These are phyloP conservation scores for Copsychus sechellarum DNA, from an alignment of 2,113 vertebrate genomes.

Conservation along the genomic window DNA sequence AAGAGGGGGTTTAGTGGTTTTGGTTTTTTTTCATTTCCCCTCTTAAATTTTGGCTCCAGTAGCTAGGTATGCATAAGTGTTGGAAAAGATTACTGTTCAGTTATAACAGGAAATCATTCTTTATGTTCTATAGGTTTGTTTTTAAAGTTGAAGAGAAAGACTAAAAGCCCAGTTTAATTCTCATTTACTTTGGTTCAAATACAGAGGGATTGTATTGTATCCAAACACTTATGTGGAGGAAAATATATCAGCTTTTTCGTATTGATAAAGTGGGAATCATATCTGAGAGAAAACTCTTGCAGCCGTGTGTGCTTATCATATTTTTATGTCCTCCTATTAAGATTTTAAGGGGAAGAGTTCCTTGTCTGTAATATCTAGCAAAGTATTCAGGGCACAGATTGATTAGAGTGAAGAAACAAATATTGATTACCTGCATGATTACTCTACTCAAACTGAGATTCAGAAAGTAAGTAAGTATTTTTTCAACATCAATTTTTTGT, in stretches of 20 bases:
- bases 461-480: neutral
- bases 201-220: neutral
- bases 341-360: neutral
- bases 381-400: neutral
- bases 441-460: neutral
- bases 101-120: neutral
- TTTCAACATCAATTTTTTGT: neutral
- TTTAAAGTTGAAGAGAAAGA: neutral
- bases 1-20: neutral
- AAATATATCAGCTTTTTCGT: neutral
- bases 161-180: neutral
- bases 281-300: neutral
- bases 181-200: neutral
- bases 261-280: neutral
- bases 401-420: neutral
- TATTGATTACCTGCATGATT: constrained; percentile 10
- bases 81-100: neutral
- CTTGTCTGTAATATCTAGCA: neutral
- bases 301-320: neutral
- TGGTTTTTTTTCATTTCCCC: rapidly evolving
- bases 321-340: neutral
- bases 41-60: neutral
- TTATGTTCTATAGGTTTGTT: neutral
- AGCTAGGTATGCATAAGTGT: neutral
- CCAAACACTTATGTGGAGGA: neutral